A percentile compares a stretch with the other conserved stretches of the same genome.
Conservation (phyloP, 2,888 invertebrate genomes). For the Drosophila atroscutellata region DNA sequence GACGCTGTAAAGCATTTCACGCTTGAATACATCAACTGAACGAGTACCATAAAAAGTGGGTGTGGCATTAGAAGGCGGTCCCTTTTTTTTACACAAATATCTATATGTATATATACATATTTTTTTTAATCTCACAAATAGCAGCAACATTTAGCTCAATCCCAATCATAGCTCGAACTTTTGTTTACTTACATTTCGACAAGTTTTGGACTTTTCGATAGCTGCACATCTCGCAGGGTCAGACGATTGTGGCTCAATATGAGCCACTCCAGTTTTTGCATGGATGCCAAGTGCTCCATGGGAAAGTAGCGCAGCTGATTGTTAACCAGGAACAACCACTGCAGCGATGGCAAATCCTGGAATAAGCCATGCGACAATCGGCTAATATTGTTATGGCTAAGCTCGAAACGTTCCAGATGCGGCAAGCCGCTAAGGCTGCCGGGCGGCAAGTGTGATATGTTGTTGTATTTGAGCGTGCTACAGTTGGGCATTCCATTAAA, state of each 20-base stretch:
- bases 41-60: constrained; percentile 42
- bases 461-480: constrained; percentile 83
- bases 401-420: constrained; percentile 78
- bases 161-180: background rate
- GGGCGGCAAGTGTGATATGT: constrained; percentile 83
- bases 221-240: constrained; percentile 84
- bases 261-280: constrained; percentile 85
- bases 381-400: constrained; percentile 81
- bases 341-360: constrained; percentile 84
- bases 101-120: background rate
- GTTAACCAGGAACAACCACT: constrained; percentile 85
- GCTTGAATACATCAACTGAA: constrained; percentile 71
- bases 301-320: constrained; percentile 85
- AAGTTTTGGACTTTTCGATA: constrained; percentile 85
- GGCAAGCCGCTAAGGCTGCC: constrained; percentile 77
- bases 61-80: constrained; percentile 13
- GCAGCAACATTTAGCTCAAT: constrained; percentile 41
- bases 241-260: constrained; percentile 86
- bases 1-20: constrained; percentile 72
- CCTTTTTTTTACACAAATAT: constrained; percentile 4
- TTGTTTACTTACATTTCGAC: constrained; percentile 85
- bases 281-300: constrained; percentile 84
- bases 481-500: constrained; percentile 1
- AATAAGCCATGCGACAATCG: constrained; percentile 84
- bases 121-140: constrained; percentile 70